Evolutionary conservation across 2,113 vertebrate genomes (phyloP).

Genomic region (Halcyon malimbica): DNA sequence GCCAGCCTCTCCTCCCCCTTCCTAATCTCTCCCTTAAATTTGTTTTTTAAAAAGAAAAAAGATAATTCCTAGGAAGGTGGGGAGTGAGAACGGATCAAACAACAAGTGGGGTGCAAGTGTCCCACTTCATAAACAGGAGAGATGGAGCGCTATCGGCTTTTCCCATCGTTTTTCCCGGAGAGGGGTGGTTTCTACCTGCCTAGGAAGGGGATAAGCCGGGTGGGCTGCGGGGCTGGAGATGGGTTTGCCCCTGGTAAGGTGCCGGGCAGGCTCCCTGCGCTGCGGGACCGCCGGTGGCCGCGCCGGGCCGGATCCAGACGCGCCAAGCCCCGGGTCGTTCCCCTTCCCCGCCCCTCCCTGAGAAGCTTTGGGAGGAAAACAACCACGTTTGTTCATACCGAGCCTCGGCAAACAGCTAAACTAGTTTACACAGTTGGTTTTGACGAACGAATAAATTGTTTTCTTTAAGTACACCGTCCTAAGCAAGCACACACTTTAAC

Average conservation of each 20-base stretch:
- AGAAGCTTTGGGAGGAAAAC: conserved; percentile 12
- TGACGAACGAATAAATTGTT: conserved; percentile 59
- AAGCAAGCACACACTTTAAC: conserved; percentile 76
- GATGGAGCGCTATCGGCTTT: not conserved
- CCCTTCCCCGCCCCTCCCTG: not conserved
- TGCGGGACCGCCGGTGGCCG: not conserved
- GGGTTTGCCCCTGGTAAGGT: not conserved
- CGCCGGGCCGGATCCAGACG: not conserved
- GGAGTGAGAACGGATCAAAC: conserved; percentile 39
- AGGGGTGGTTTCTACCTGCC: not conserved
- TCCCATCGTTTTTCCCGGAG: not conserved
- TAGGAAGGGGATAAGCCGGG: not conserved
- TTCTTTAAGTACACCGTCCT: conserved; percentile 67
- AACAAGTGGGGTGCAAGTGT: not conserved
- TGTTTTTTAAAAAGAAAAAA: not conserved
- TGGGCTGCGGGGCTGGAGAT: not conserved
- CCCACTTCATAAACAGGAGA: not conserved
- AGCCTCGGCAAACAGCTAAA: conserved; percentile 71
- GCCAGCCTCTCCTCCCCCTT: not conserved
- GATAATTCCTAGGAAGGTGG: not conserved
- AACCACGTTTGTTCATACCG: conserved; percentile 54
- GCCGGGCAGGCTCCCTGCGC: not conserved
- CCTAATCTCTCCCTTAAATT: conserved; percentile 25
- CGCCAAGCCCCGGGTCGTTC: not conserved
- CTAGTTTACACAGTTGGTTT: conserved; percentile 70